Evolutionary conservation across 64 coral and sea anemone species (phyloP).

Genomic region (Catalaphyllia jardinei): DNA sequence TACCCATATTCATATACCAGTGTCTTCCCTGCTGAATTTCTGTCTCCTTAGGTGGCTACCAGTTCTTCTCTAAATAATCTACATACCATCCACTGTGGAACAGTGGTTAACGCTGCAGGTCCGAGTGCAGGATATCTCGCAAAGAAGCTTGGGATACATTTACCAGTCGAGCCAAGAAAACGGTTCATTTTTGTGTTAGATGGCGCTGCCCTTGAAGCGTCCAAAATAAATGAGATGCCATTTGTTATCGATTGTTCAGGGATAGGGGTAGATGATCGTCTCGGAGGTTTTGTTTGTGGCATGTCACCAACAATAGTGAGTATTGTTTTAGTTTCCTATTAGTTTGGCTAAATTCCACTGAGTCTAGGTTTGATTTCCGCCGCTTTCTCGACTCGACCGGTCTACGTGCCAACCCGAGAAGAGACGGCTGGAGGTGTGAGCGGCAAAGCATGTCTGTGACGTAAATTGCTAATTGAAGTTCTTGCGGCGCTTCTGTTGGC

Average conservation of each 20-base stretch:
- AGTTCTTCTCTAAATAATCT: background rate
- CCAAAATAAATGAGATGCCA: conserved; percentile 26
- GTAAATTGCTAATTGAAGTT: no score
- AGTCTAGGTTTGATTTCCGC: no score
- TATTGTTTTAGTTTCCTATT: no score
- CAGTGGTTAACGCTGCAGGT: conserved; percentile 72
- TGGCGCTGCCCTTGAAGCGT: conserved; percentile 72
- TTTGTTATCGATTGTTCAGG: conserved; percentile 54
- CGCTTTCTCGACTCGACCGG: no score
- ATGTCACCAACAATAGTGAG: conserved; percentile 42
- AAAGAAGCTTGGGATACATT: conserved; percentile 63
- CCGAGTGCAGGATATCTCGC: conserved; percentile 67
- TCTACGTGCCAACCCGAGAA: no score
- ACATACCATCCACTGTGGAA: conserved; percentile 64
- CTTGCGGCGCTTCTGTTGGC: no score
- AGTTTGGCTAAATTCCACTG: no score
- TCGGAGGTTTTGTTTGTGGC: conserved; percentile 67
- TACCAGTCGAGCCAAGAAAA: conserved; percentile 83
- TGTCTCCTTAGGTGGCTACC: conserved; percentile 2
- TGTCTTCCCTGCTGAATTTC: no score
- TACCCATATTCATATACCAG: no score
- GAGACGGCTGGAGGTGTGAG: no score
- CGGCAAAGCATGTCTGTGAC: no score
- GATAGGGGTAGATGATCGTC: conserved; percentile 62
- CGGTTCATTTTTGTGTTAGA: conserved; percentile 78